Evolutionary conservation across 2,113 vertebrate genomes (phyloP), one percentile per base, ranked within the genome.

Genomic region (Columba livia): DNA sequence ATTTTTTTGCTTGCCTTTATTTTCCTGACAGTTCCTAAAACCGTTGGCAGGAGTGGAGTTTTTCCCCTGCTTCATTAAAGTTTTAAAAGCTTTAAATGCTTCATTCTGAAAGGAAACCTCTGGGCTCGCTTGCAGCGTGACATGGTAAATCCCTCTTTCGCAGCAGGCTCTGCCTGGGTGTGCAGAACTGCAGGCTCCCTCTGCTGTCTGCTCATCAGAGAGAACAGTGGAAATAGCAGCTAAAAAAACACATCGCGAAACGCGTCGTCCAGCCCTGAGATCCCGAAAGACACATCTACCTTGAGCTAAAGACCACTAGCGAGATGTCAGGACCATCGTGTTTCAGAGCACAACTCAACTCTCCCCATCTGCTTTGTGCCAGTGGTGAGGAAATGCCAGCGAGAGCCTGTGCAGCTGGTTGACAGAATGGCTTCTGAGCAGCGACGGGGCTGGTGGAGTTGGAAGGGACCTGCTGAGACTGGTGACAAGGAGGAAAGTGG

Each of bases 1-100:
- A 19, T 47, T 36, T 51, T 88, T 77, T 57, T 87, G 36, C 75
- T 91, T 82, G 82, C 82, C 40, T 88, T 69, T 61, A 9, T 94
- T 92, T 96, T 86, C 38, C 84, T 74, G 83, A 72, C 0, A 0
- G 29, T 81, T 90, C 86, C 64, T 42, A 38, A 89, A 92, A 89
- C 93, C 2, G 0, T 87, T 96, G 95, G 86, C 94, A 91, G 89
- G 61, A 61, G 62, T 1, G 15, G 80, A 91, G 89, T 72, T 94
- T 82, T 85, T 53, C 61, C 83, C 36, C 70, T 53, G 84, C 93
- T 94, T 93, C 91, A 91, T 96, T 94, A 95, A 94, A 91, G 73
- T 90, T 94, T 88, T 64, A 95, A 71, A 84, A 56, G 89, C 91
- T 95, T 89, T 89, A 94, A 96, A 92, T 65, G 86, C 84, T 72